Evolutionary conservation across 2,797 vertebrate genomes (phyloP), one percentile per base, ranked within the genome.

Genomic region (Sardinella longiceps): DNA sequence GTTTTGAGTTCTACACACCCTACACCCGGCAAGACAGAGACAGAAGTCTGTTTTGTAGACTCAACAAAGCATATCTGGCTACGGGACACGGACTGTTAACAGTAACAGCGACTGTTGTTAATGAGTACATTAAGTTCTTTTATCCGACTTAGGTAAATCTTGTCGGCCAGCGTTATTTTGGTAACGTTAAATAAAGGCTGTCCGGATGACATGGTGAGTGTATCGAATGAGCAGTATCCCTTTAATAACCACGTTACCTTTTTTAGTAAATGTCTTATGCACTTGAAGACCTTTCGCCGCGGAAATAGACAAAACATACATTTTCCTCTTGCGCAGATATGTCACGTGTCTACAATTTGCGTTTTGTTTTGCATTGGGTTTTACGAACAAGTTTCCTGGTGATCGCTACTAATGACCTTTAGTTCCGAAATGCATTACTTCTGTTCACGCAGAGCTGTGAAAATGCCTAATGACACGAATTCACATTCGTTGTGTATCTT

Each of bases 191-290:
- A 74, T 74, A 74, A 66, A 70, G 70, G 5, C 33, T 77, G 18
- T 43, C 70, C 37, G 37, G 37, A 77, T 6, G 23, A 37, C 70
- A 77, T 43, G 70, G 70, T 77, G 70, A 77, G 70, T 77, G 70
- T 77, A 77, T 77, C 70, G 37, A 77, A 43, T 77, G 70, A 43
- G 70, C 70, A 77, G 18, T 77, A 77, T 23, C 37, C 70, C 39
- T 77, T 77, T 39, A 77, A 77, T 77, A 43, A 77, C 70, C 70
- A 77, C 20, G 33, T 77, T 37, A 43, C 70, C 70, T 43, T 77
- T 77, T 77, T 77, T 43, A 77, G 70, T 39, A 43, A 77, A 77
- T 77, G 70, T 77, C 4, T 77, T 77, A 14, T 70, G 70, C 70
- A 18, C 70, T 39, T 77, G 70, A 77, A 14, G 37, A 77, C 70